Evolutionary conservation across 2,797 vertebrate species (phyloP).

Genomic region (Takifugu ocellatus): DNA sequence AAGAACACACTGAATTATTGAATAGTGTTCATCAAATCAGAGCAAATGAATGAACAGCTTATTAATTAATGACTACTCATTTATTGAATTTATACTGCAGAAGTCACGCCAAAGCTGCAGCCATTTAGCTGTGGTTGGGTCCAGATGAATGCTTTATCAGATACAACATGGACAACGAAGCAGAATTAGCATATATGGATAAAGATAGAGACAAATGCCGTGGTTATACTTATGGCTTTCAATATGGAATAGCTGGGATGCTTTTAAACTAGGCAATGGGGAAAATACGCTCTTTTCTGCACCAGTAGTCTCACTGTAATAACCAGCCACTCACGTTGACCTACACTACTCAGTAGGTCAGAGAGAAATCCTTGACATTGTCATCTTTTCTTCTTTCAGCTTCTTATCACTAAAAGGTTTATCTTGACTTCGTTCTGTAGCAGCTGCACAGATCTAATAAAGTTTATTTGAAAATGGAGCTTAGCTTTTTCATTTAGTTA

Average conservation of each 20-base stretch:
- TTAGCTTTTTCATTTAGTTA: too few relatives aligned
- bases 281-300: conserved; percentile 51
- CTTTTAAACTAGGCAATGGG: conserved; percentile 42
- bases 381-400: conserved; percentile 54
- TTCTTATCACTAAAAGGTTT: conserved; percentile 32
- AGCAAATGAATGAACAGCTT: too few relatives aligned
- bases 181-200: conserved; percentile 20
- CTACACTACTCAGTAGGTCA: conserved; percentile 33
- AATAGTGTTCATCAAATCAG: too few relatives aligned
- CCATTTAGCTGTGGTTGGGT: too few relatives aligned
- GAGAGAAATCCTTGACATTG: conserved; percentile 28
- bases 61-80: too few relatives aligned
- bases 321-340: conserved; percentile 56
- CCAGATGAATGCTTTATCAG: not conserved
- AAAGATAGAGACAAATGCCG: conserved; percentile 30
- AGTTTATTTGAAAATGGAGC: too few relatives aligned
- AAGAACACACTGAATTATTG: too few relatives aligned
- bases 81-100: too few relatives aligned
- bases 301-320: conserved; percentile 53
- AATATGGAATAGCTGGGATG: conserved; percentile 49
- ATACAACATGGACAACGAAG: conserved; percentile 4
- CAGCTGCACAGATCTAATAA: too few relatives aligned
- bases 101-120: too few relatives aligned
- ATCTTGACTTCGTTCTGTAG: too few relatives aligned
- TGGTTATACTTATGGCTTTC: conserved; percentile 42